Conservation (phyloP, 2,113 vertebrate genomes). For the Callopanchax toddi region DNA sequence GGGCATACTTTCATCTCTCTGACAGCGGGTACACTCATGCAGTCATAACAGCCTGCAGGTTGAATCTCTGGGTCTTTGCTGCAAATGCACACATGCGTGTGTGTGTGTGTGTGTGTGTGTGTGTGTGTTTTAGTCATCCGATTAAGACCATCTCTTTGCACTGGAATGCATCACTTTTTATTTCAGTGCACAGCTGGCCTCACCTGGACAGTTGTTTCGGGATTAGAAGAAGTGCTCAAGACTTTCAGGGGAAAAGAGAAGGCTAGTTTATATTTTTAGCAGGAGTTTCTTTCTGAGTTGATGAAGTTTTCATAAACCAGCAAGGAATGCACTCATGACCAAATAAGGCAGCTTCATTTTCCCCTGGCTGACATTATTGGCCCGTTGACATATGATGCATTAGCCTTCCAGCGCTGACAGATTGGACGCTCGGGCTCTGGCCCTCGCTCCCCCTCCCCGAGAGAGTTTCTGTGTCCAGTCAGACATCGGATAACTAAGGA, state of each 20-base stretch:
- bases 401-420: slow-evolving; percentile 60
- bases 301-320: slow-evolving; percentile 36
- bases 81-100: neutral
- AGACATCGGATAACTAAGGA: slow-evolving; percentile 61
- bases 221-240: slow-evolving; percentile 21
- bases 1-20: slow-evolving; percentile 79
- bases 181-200: slow-evolving; percentile 15
- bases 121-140: slow-evolving; percentile 50
- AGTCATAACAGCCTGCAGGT: slow-evolving; percentile 77
- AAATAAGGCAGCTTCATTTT: slow-evolving; percentile 56
- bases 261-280: slow-evolving; percentile 8
- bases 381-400: slow-evolving; percentile 64
- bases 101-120: slow-evolving; percentile 23
- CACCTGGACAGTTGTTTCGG: slow-evolving; percentile 44
- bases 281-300: slow-evolving; percentile 1
- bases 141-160: slow-evolving; percentile 68
- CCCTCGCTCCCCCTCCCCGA: neutral
- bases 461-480: slow-evolving; percentile 62
- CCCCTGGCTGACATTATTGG: slow-evolving; percentile 52
- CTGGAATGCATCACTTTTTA: slow-evolving; percentile 67
- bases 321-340: slow-evolving; percentile 21
- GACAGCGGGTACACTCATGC: slow-evolving; percentile 73
- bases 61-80: slow-evolving; percentile 42
- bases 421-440: slow-evolving; percentile 47
- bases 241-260: neutral